Evolutionary conservation across 2,888 invertebrate genomes (phyloP), one percentile per base, ranked within the genome.

Genomic region (Agrotis clavis): DNA sequence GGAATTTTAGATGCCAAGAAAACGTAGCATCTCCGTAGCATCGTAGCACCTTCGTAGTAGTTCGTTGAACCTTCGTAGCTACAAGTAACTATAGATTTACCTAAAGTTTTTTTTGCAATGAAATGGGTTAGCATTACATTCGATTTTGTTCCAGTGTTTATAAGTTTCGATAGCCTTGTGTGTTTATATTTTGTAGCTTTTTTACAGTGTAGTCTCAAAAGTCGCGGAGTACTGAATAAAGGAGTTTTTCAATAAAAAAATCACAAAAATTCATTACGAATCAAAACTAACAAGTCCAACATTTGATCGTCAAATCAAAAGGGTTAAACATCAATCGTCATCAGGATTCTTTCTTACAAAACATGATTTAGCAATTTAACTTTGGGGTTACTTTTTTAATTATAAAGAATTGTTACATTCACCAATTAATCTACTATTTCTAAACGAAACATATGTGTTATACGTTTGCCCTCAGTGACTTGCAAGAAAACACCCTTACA

Each of bases 391-490:
- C 68, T 68, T 65, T 48, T 71, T 41, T 79, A 76, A 83, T 85
- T 85, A 77, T 66, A 79, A 83, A 78, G 69, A 79, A 79, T 83
- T 83, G 64, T 82, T 41, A 41, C 41, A 74, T 86, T 85, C 81
- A 71, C 81, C 79, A 87, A 86, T 89, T 85, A 87, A 77, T 71
- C 60, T 60, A 67, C 57, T 66, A 68, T 78, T 84, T 74, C 56
- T 74, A 84, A 70, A 68, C 61, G 64, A 68, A 85, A 80, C 85
- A 85, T 86, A 61, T 93, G 90, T 84, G 83, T 63, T 78, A 68
- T 87, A 81, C 86, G 86, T 88, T 87, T 89, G 86, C 90, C 90
- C 88, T 83, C 83, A 84, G 86, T 94, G 94, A 94, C 92, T 90
- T 86, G 90, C 92, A 81, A 81, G 77, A 84, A 77, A 67, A 1